A percentile compares a stretch with the other conserved stretches of the same genome.
Evolutionary conservation across 2,797 vertebrate genomes (phyloP).

Genomic region (Pangasius sanitwongsei): DNA sequence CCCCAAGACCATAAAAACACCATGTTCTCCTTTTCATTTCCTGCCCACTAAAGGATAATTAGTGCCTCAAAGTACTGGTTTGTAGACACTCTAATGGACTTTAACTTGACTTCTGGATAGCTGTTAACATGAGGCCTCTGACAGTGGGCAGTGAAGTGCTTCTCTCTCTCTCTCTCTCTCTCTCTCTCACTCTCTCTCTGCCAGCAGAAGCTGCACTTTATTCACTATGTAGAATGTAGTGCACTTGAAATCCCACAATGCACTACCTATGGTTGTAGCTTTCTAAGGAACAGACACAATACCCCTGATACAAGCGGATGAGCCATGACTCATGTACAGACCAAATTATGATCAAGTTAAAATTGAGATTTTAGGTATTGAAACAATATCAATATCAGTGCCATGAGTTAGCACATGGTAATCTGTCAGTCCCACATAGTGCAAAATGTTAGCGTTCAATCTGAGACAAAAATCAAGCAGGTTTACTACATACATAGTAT

Average conservation of each 20-base stretch:
- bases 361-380: not conserved
- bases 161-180: not conserved
- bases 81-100: slow-evolving; percentile 27
- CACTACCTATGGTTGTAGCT: not conserved
- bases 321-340: not conserved
- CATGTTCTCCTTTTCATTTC: slow-evolving; percentile 47
- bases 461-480: not conserved
- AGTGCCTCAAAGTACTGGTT: slow-evolving; percentile 22
- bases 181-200: not conserved
- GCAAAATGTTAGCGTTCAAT: not conserved
- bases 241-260: not conserved
- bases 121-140: slow-evolving; percentile 36
- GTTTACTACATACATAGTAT: not conserved
- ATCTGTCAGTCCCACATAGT: not conserved
- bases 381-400: not conserved
- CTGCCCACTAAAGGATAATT: slow-evolving; percentile 36
- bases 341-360: not conserved
- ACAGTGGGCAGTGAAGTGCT: slow-evolving; percentile 3
- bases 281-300: not conserved
- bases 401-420: not conserved
- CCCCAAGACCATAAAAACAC: slow-evolving; percentile 15
- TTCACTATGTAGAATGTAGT: not conserved
- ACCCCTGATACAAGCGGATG: not conserved
- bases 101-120: slow-evolving; percentile 34
- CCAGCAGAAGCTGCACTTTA: not conserved